phyloP scores from a whole-genome alignment of 1,140 invertebrate genomes.

The Drosophila melanica region DNA sequence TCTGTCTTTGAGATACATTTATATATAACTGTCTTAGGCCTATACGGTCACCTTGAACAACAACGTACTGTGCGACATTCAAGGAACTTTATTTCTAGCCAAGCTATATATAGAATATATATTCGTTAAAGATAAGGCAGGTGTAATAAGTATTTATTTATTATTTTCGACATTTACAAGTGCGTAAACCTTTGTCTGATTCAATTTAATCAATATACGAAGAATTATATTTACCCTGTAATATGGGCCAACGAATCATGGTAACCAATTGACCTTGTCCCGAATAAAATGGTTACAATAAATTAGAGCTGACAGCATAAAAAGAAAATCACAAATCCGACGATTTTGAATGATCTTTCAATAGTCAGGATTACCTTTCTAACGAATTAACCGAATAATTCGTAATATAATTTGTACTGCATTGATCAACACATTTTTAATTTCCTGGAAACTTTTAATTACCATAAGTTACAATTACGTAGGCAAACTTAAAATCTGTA shows the following conservation, averaged over 20 bases:
- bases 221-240: not conserved
- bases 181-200: conserved; percentile 6
- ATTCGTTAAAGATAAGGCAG: not conserved
- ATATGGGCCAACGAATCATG: conserved; percentile 24
- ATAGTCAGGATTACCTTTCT: too few relatives aligned
- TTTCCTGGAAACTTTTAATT: not conserved
- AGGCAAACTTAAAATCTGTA: too few relatives aligned
- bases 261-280: conserved; percentile 15
- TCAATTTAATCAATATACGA: conserved; percentile 25
- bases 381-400: too few relatives aligned
- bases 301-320: conserved; percentile 14
- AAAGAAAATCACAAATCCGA: not conserved
- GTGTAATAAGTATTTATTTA: not conserved
- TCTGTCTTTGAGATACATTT: not conserved
- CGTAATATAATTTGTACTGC: too few relatives aligned
- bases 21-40: not conserved
- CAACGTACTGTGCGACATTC: not conserved
- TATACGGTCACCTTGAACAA: conserved; percentile 10
- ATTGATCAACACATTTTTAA: not conserved
- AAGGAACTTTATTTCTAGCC: not conserved
- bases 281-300: conserved; percentile 18
- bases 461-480: too few relatives aligned
- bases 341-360: too few relatives aligned
- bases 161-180: conserved; percentile 8
- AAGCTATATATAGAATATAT: not conserved